A percentile compares a stretch with the other conserved stretches of the same genome.
phyloP scores from a whole-genome alignment of 2,888 invertebrate species.

The Nephrotoma flavescens region DNA sequence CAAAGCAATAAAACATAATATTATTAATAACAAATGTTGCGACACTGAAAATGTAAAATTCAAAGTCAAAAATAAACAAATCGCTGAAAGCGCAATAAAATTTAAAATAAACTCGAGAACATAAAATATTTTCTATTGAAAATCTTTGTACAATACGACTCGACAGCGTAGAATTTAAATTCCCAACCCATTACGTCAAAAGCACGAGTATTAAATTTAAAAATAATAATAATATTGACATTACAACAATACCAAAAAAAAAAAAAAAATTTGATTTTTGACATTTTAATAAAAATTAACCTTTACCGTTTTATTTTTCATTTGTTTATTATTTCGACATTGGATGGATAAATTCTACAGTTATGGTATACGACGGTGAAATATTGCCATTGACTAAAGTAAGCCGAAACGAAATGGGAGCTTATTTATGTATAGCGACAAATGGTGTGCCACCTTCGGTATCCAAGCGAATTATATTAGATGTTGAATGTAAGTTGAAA shows the following conservation, averaged over 20 bases:
- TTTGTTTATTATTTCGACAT: background rate
- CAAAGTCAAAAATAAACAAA: too few relatives aligned
- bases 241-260: background rate
- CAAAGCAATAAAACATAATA: background rate
- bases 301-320: background rate
- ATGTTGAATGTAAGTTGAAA: slow-evolving; percentile 68
- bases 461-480: slow-evolving; percentile 80
- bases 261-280: background rate
- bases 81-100: too few relatives aligned
- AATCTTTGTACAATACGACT: too few relatives aligned
- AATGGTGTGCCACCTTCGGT: slow-evolving; percentile 84
- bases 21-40: background rate
- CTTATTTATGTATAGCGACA: slow-evolving; percentile 36
- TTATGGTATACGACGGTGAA: slow-evolving; percentile 70
- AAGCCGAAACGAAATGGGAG: slow-evolving; percentile 58
- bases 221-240: background rate
- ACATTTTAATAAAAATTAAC: background rate
- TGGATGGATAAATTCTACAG: slow-evolving; percentile 33
- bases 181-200: background rate
- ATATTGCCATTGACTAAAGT: slow-evolving; percentile 73
- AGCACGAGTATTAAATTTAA: too few relatives aligned
- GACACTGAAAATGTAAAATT: too few relatives aligned
- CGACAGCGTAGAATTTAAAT: background rate
- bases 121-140: too few relatives aligned
- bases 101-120: too few relatives aligned